phyloP scores from a whole-genome alignment of 2,888 invertebrate species.

The Polydesmus complanatus region DNA sequence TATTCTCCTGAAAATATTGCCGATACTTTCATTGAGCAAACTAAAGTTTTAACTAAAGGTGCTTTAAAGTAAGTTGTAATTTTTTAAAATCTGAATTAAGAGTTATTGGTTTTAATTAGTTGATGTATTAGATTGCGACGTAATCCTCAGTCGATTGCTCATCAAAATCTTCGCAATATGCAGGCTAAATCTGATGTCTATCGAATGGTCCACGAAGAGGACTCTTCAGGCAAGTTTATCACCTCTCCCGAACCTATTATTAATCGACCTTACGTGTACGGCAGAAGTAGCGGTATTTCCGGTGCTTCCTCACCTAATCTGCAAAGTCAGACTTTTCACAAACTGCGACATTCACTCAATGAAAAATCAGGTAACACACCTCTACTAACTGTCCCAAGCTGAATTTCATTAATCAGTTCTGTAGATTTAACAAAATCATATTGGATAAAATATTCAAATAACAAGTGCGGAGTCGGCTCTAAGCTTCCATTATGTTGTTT shows the following conservation, averaged over 20 bases:
- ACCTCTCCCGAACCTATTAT: neutral
- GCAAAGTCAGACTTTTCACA: slow-evolving; percentile 15
- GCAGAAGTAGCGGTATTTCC: neutral
- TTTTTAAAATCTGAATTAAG: neutral
- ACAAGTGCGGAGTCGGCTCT: too few species aligned
- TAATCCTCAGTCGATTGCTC: neutral
- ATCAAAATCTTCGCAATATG: neutral
- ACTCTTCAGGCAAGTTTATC: slow-evolving; percentile 4
- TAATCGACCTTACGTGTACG: neutral
- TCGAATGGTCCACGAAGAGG: slow-evolving; percentile 16
- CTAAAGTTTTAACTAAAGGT: slow-evolving; percentile 80
- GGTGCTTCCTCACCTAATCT: slow-evolving; percentile 3
- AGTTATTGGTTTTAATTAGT: too few species aligned
- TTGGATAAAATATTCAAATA: too few species aligned
- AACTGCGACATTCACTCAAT: slow-evolving; percentile 5
- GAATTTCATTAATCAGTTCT: too few species aligned
- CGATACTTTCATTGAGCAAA: slow-evolving; percentile 81
- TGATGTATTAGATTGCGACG: too few species aligned
- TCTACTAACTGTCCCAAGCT: too few species aligned
- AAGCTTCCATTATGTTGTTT: too few species aligned
- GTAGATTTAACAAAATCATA: too few species aligned
- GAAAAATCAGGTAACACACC: neutral
- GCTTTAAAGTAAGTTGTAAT: slow-evolving; percentile 65
- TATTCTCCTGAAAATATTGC: slow-evolving; percentile 92
- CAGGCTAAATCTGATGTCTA: slow-evolving; percentile 11